phyloP scores from a whole-genome alignment of 2,888 invertebrate genomes.

The Tetropium fuscum region DNA sequence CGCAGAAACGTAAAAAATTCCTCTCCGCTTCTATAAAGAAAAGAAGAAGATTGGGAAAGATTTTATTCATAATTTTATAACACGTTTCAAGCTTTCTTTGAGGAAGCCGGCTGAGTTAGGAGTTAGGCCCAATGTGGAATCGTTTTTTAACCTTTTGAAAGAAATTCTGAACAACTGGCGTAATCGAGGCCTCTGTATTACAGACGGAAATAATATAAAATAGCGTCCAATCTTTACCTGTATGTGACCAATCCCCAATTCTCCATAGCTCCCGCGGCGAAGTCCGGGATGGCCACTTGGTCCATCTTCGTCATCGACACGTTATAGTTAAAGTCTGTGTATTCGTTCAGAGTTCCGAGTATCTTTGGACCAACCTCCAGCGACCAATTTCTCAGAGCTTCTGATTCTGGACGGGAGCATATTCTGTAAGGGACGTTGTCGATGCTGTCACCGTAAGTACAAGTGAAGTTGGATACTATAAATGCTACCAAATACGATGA shows the following conservation, averaged over 20 bases:
- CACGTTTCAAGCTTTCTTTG: no score
- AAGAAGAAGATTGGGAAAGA: no score
- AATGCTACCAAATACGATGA: conserved; percentile 90
- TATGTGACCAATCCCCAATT: conserved; percentile 92
- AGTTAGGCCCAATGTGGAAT: no score
- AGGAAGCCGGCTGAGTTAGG: no score
- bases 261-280: conserved; percentile 89
- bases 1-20: no score
- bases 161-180: no score
- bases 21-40: no score
- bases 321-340: conserved; percentile 48
- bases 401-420: conserved; percentile 43
- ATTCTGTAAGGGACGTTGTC: conserved; percentile 33
- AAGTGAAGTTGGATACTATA: conserved; percentile 81
- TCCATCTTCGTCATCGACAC: conserved; percentile 78
- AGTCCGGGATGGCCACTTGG: conserved; percentile 88
- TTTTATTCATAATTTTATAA: no score
- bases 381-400: conserved; percentile 36
- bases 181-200: no score
- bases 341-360: conserved; percentile 40
- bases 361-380: conserved; percentile 41
- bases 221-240: conserved; percentile 72
- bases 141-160: no score
- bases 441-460: conserved; percentile 8
- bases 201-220: no score